phyloP scores from a whole-genome alignment of 1,140 invertebrate genomes.

The Pantala flavescens region DNA sequence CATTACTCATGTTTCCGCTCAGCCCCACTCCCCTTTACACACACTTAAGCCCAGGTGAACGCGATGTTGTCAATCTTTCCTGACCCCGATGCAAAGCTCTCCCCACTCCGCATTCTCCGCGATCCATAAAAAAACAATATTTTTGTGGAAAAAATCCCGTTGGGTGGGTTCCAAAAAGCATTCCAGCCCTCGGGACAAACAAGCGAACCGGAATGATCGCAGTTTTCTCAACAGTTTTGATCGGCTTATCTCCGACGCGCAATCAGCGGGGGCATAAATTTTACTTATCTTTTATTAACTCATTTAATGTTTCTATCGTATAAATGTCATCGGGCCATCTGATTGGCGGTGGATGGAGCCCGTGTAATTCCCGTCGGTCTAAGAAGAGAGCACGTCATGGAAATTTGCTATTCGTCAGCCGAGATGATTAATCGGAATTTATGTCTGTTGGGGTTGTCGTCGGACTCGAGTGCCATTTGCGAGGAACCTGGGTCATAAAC shows the following conservation, averaged over 20 bases:
- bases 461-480: no score
- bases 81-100: not conserved
- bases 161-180: not conserved
- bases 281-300: constrained; percentile 11
- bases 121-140: not conserved
- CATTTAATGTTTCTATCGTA: not conserved
- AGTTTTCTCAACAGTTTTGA: constrained; percentile 3
- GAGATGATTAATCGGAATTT: no score
- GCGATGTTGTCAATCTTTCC: constrained; percentile 4
- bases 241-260: not conserved
- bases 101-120: not conserved
- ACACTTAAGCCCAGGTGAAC: not conserved
- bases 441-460: no score
- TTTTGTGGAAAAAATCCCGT: constrained; percentile 2
- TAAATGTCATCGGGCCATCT: not conserved
- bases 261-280: not conserved
- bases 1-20: constrained; percentile 2
- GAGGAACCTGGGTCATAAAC: no score
- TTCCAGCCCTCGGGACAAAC: not conserved
- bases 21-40: not conserved
- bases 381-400: no score
- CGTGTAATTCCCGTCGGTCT: not conserved
- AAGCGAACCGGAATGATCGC: not conserved
- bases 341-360: not conserved
- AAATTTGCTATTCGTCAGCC: no score